Evolutionary conservation across 2,888 invertebrate genomes (phyloP).

Genomic region (Cinara cedri): DNA sequence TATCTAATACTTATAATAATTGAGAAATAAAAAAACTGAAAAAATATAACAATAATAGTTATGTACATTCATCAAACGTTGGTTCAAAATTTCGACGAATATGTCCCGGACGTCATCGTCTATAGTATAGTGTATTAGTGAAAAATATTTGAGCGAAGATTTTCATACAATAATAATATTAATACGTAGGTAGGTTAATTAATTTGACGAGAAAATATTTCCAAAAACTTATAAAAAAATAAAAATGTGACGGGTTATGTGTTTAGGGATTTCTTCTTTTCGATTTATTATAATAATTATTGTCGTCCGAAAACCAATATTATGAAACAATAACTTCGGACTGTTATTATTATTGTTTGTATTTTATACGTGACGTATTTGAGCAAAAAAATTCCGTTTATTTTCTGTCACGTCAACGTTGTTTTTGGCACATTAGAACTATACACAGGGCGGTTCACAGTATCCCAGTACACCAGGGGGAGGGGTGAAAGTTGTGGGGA

Average conservation of each 20-base stretch:
- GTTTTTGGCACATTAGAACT: conserved; percentile 32
- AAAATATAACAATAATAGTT: conserved; percentile 50
- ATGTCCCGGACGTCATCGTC: conserved; percentile 48
- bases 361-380: conserved; percentile 23
- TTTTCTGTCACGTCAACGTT: conserved; percentile 32
- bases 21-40: conserved; percentile 48
- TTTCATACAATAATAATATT: background rate
- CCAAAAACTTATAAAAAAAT: conserved; percentile 3
- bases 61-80: conserved; percentile 43
- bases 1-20: background rate
- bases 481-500: too few relatives aligned
- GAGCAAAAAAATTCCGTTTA: conserved; percentile 53
- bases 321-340: conserved; percentile 20
- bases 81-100: conserved; percentile 47
- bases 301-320: conserved; percentile 41
- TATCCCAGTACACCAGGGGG: background rate
- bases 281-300: conserved; percentile 25
- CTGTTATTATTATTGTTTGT: conserved; percentile 7
- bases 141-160: conserved; percentile 56
- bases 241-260: conserved; percentile 3
- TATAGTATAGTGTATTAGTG: conserved; percentile 30
- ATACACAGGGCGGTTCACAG: conserved; percentile 8
- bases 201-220: conserved; percentile 16
- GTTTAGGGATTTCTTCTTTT: conserved; percentile 18
- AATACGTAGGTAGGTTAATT: too few relatives aligned